Evolutionary conservation across 2,797 vertebrate species (phyloP).

Genomic region (Mus minutoides): DNA sequence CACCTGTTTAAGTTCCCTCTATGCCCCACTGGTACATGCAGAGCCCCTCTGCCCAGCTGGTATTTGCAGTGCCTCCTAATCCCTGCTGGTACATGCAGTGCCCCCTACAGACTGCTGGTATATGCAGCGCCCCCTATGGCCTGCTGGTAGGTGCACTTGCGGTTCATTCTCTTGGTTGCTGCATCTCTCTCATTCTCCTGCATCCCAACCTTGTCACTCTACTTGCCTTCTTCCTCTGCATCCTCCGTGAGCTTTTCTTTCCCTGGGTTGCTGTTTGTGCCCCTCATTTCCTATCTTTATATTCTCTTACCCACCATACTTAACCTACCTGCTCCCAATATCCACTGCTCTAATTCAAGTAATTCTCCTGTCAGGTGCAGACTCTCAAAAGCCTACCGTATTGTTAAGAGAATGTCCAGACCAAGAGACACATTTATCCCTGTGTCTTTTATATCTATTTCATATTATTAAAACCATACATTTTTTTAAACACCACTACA

Average conservation of each 20-base stretch:
- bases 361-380: not conserved
- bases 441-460: not conserved
- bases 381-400: not conserved
- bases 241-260: not conserved
- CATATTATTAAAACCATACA: not conserved
- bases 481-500: not conserved
- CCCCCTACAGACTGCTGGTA: not conserved
- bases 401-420: no score
- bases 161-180: not conserved
- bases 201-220: not conserved
- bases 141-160: not conserved
- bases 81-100: not conserved
- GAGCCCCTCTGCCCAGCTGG: not conserved
- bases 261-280: not conserved
- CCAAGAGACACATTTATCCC: not conserved
- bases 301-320: not conserved
- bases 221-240: not conserved
- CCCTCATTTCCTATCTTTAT: not conserved
- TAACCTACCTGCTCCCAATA: not conserved
- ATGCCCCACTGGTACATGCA: not conserved
- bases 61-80: rapidly evolving
- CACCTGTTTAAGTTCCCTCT: no score
- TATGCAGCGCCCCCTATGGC: no score
- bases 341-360: not conserved
- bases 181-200: not conserved